Evolutionary conservation across 2,888 invertebrate genomes (phyloP), one percentile per base, ranked within the genome.

Genomic region (Ennomos erosarius): DNA sequence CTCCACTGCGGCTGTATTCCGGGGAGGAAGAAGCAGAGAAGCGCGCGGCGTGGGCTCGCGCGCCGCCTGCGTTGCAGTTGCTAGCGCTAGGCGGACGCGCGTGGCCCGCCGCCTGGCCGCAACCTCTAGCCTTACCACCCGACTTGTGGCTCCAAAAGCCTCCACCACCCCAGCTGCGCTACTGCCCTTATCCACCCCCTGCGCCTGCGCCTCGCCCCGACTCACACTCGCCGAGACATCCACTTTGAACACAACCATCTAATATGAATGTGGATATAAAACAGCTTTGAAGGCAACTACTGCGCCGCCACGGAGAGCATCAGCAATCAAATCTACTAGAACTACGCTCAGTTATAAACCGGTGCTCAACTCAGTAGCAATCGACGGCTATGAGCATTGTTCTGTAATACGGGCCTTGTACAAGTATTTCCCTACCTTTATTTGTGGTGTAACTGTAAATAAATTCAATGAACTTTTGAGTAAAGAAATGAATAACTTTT

Each of bases 91-190:
- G 95, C 61, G 95, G 95, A 10, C 95, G 96, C 67, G 96, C 96
- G 77, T 98, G 97, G 70, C 97, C 97, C 79, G 96, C 96, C 94
- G 97, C 97, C 81, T 97, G 79, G 82, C 97, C 97, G 76, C 98
- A 97, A 84, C 97, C 97, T 0, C 96, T 97, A 74, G 92, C 96
- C 36, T 91, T 97, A 51, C 97, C 97, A 71, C 98, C 97, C 64
- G 98, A 98, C 81, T 96, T 98, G 9, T 98, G 98, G 93, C 96
- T 98, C 95, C 98, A 98, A 93, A 98, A 98, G 83, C 97, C 97
- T 0, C 93, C 92, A 2, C 76, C 91, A 35, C 92, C 94, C 0
- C 26, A 26, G 1, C 89, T 94, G 10, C 93, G 94, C 73, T 92
- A 92, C 79, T 94, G 94, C 76, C 94, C 94, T 9, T 94, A 94